Evolutionary conservation across 2,797 vertebrate genomes (phyloP).

Genomic region (Euthynnus affinis): DNA sequence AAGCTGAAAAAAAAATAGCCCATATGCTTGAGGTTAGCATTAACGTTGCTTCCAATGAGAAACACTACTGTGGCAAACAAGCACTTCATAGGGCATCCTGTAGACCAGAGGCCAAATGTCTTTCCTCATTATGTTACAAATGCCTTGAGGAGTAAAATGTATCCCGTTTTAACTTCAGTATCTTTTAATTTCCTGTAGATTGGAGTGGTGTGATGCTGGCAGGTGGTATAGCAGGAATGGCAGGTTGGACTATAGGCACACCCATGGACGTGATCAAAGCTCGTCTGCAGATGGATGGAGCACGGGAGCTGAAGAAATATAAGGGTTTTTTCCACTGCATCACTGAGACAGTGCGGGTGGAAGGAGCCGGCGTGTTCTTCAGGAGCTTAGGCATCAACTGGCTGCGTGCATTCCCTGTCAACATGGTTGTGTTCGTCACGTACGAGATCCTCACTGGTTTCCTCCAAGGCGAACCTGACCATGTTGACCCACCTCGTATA

Average conservation of each 20-base stretch:
- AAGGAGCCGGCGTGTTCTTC: constrained; percentile 90
- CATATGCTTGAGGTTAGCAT: neutral
- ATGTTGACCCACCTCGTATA: constrained; percentile 29
- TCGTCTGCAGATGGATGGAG: constrained; percentile 90
- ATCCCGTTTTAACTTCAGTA: neutral
- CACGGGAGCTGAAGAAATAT: constrained; percentile 82
- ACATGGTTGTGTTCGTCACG: constrained; percentile 91
- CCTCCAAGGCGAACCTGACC: constrained; percentile 42
- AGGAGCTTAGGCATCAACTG: constrained; percentile 93
- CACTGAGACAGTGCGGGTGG: constrained; percentile 84
- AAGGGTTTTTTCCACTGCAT: constrained; percentile 90
- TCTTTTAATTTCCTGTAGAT: constrained; percentile 78
- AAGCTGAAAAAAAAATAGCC: neutral
- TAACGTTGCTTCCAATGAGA: neutral
- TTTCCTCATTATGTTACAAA: neutral
- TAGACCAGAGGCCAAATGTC: neutral
- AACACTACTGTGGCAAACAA: constrained; percentile 1
- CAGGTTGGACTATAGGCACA: constrained; percentile 90
- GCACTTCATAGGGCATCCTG: neutral
- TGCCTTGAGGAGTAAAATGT: neutral
- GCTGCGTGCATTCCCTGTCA: constrained; percentile 92
- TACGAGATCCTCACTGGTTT: constrained; percentile 89
- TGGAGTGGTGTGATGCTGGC: constrained; percentile 89
- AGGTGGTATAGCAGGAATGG: constrained; percentile 89
- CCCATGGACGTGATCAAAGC: constrained; percentile 97